Percentiles rank a stretch among this genome's conserved stretches.
phyloP scores from a whole-genome alignment of 2,113 vertebrate species.

The Capreolus pygargus region DNA sequence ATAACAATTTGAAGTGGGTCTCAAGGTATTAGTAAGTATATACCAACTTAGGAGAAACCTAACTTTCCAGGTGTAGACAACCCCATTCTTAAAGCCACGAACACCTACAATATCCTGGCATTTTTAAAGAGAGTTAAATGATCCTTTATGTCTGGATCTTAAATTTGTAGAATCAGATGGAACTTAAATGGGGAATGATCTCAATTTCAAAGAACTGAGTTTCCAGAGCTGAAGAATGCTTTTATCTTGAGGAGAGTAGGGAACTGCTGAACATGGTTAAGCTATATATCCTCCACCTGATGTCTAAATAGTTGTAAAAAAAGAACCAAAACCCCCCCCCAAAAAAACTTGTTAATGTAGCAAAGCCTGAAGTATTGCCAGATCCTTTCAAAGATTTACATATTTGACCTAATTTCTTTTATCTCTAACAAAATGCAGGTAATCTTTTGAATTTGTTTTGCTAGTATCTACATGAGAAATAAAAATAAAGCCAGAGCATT shows the following conservation, averaged over 20 bases:
- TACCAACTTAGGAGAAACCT: background rate
- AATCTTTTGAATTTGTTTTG: background rate
- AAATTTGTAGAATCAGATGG: background rate
- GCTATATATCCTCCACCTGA: background rate
- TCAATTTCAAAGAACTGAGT: background rate
- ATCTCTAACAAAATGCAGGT: background rate
- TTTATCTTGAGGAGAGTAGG: background rate
- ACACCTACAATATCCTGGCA: background rate
- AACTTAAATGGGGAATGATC: background rate
- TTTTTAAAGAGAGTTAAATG: background rate
- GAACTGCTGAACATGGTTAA: background rate
- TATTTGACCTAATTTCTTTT: background rate
- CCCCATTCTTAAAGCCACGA: background rate
- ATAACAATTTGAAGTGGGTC: background rate
- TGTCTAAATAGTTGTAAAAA: background rate
- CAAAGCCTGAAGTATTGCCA: background rate
- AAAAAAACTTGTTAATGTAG: background rate
- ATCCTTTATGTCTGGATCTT: background rate
- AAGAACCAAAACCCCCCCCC: no score
- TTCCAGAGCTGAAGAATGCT: background rate
- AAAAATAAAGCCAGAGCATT: background rate
- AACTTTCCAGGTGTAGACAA: background rate
- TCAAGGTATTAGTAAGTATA: background rate
- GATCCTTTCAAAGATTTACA: background rate
- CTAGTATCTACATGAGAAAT: background rate